These are phyloP conservation scores for Napeogenes inachia DNA, from an alignment of 2,888 invertebrate genomes.

Conservation along the genomic window DNA sequence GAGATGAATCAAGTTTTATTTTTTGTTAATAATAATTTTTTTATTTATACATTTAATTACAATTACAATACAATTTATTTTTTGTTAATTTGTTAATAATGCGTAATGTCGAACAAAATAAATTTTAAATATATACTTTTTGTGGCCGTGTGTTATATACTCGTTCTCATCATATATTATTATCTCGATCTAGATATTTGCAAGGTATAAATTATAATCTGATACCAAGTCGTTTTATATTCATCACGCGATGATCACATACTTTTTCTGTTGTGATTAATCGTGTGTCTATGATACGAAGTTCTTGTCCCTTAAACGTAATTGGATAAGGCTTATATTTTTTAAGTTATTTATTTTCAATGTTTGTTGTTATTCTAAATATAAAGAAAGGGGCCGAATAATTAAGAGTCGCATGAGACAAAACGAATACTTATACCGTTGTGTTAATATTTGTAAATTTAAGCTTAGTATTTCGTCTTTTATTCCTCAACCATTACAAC, in stretches of 20 bases:
- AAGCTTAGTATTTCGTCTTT: slow-evolving; percentile 17
- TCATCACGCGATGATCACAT: slow-evolving; percentile 17
- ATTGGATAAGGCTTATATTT: slow-evolving; percentile 2
- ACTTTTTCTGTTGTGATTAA: slow-evolving; percentile 25
- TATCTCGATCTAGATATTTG: too few species aligned
- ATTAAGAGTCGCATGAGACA: slow-evolving; percentile 8
- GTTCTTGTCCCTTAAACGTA: slow-evolving; percentile 6
- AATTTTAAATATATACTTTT: too few species aligned
- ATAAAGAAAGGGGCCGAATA: background rate
- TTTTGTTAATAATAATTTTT: too few species aligned
- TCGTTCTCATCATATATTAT: too few species aligned
- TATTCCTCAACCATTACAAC: slow-evolving; percentile 13
- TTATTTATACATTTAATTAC: too few species aligned
- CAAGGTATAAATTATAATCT: too few species aligned
- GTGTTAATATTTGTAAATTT: slow-evolving; percentile 18
- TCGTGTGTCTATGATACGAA: slow-evolving; percentile 12
- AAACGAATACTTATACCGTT: slow-evolving; percentile 12
- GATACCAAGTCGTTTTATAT: slow-evolving; percentile 7
- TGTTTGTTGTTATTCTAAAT: background rate
- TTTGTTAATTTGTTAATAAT: too few species aligned
- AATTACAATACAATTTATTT: too few species aligned
- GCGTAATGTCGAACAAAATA: too few species aligned
- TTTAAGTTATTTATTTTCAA: background rate
- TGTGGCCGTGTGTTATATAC: too few species aligned
- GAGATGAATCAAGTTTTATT: too few species aligned